Conservation (phyloP, 92 coral and sea anemone species). For the Siderastrea radians region DNA sequence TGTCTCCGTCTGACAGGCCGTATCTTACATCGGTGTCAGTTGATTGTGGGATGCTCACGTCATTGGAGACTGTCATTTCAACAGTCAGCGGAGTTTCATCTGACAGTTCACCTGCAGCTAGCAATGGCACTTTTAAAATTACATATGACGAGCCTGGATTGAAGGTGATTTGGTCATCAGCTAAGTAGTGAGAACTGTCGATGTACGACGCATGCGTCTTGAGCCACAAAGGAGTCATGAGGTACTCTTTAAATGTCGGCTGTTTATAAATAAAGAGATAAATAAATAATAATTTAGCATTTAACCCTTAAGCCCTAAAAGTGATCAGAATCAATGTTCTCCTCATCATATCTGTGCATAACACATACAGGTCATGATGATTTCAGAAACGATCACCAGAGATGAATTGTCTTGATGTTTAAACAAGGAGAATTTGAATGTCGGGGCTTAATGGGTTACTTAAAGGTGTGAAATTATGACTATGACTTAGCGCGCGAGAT, state of each 20-base stretch:
- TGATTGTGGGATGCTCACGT: not conserved
- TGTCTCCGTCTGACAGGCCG: slow-evolving; percentile 47
- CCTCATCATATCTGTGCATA: too few species aligned
- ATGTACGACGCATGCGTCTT: slow-evolving; percentile 27
- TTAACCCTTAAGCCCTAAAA: not conserved
- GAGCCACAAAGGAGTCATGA: slow-evolving; percentile 47
- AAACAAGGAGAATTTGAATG: too few species aligned
- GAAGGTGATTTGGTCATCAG: slow-evolving; percentile 37
- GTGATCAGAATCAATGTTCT: not conserved
- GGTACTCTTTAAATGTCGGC: not conserved
- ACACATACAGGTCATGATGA: too few species aligned
- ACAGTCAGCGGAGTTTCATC: slow-evolving; percentile 48
- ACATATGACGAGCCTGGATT: not conserved
- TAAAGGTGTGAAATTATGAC: too few species aligned
- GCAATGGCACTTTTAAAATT: slow-evolving; percentile 23
- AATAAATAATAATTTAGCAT: not conserved
- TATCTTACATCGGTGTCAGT: not conserved
- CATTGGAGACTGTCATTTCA: slow-evolving; percentile 24
- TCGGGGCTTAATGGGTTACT: too few species aligned
- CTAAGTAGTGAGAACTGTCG: slow-evolving; percentile 19
- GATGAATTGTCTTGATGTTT: too few species aligned
- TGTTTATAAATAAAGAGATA: not conserved
- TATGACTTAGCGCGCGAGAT: too few species aligned
- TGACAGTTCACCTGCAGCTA: slow-evolving; percentile 9
- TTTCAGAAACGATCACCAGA: too few species aligned